Evolutionary conservation across 2,113 vertebrate genomes (phyloP).

Genomic region (Vanacampus margaritifer): DNA sequence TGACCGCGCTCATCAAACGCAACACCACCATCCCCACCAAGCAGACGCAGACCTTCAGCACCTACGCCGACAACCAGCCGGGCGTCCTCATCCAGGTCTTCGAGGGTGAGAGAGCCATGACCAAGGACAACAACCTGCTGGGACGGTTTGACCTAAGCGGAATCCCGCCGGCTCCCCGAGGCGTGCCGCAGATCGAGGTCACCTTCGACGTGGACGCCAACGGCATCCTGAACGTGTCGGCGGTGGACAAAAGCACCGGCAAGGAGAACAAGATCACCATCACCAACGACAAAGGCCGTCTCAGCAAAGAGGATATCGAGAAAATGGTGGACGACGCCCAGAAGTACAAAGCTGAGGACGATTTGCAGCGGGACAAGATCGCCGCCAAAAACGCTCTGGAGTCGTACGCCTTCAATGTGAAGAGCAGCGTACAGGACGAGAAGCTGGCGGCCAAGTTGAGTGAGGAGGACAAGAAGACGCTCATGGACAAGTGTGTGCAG

Average conservation of each 20-base stretch:
- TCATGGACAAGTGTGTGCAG: not conserved
- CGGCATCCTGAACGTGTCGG: not conserved
- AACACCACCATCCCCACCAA: slow-evolving; percentile 4
- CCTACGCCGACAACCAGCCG: not conserved
- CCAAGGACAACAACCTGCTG: slow-evolving; percentile 1
- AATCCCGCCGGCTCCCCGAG: not conserved
- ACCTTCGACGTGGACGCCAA: slow-evolving; percentile 4
- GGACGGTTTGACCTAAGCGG: not conserved
- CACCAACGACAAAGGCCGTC: slow-evolving; percentile 1
- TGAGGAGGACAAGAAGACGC: not conserved
- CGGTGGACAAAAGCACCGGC: slow-evolving; percentile 3
- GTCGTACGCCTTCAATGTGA: not conserved
- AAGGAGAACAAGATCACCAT: slow-evolving; percentile 1
- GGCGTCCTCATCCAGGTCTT: slow-evolving; percentile 2
- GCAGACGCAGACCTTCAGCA: slow-evolving; percentile 1
- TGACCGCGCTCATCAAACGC: not conserved
- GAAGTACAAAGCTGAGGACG: slow-evolving; percentile 1
- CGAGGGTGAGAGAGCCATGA: slow-evolving; percentile 1
- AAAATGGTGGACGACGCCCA: slow-evolving; percentile 3
- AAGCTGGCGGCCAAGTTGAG: not conserved
- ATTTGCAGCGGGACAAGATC: not conserved
- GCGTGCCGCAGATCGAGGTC: slow-evolving; percentile 1
- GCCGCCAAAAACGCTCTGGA: not conserved
- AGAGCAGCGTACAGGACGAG: not conserved
- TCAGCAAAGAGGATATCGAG: not conserved